Evolutionary conservation across 2,888 invertebrate genomes (phyloP).

Genomic region (Loripinus fragilis): DNA sequence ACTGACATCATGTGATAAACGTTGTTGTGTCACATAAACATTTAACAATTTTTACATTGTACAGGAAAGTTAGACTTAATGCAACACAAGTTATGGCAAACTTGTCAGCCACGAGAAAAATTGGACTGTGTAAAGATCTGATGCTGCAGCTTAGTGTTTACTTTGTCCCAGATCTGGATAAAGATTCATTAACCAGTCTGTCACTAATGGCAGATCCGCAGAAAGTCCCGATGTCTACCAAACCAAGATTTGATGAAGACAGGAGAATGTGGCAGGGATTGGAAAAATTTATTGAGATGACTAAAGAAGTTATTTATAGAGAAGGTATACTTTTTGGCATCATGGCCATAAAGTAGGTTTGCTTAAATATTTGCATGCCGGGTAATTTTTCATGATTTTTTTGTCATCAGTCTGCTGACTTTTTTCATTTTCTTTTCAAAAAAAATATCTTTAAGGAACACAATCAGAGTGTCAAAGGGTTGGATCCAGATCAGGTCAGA

Average conservation of each 20-base stretch:
- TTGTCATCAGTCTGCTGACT: too few species aligned
- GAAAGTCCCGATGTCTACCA: constrained; percentile 22
- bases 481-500: too few species aligned
- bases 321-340: too few species aligned
- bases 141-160: constrained; percentile 63
- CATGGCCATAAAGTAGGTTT: too few species aligned
- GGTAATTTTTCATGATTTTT: too few species aligned
- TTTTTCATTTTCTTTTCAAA: too few species aligned
- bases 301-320: constrained; percentile 58
- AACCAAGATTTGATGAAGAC: constrained; percentile 59
- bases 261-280: constrained; percentile 65
- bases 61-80: constrained; percentile 64
- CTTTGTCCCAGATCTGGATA: constrained; percentile 53
- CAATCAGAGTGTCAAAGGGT: too few species aligned
- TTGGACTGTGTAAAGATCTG: constrained; percentile 66
- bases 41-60: not conserved
- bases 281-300: constrained; percentile 64
- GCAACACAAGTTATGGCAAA: constrained; percentile 58
- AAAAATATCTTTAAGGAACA: too few species aligned
- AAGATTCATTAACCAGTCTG: constrained; percentile 49
- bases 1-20: too few species aligned
- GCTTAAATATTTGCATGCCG: too few species aligned
- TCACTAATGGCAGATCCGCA: constrained; percentile 36
- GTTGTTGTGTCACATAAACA: too few species aligned
- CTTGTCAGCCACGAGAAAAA: constrained; percentile 56